A percentile compares a stretch with the other conserved stretches of the same genome.
Conservation (phyloP, 2,888 invertebrate species). For the Leptinotarsa juncta region DNA sequence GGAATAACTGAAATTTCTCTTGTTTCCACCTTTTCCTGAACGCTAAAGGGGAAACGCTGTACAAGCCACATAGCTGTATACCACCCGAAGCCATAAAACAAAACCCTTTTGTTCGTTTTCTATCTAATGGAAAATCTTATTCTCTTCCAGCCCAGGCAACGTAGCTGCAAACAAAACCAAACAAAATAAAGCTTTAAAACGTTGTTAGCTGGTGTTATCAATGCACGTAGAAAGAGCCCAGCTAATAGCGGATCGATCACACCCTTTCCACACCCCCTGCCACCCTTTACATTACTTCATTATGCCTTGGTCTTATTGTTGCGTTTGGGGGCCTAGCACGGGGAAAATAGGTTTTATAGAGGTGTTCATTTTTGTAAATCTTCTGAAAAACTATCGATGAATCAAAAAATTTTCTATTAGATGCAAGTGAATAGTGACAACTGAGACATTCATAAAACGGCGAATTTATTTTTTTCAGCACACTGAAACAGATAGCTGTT, state of each 20-base stretch:
- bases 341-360: not conserved
- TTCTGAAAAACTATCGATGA: no score
- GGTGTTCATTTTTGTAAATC: no score
- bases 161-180: slow-evolving; percentile 42
- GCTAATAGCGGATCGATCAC: slow-evolving; percentile 48
- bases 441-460: no score
- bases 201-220: slow-evolving; percentile 47
- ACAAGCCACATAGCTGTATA: slow-evolving; percentile 17
- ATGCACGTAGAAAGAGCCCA: slow-evolving; percentile 46
- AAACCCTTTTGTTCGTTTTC: slow-evolving; percentile 44
- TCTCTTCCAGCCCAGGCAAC: slow-evolving; percentile 29
- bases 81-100: slow-evolving; percentile 29
- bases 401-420: no score
- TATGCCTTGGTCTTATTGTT: slow-evolving; percentile 48
- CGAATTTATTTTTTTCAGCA: no score
- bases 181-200: slow-evolving; percentile 47
- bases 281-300: slow-evolving; percentile 46
- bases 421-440: no score
- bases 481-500: no score
- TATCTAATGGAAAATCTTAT: slow-evolving; percentile 44
- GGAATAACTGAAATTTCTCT: not conserved
- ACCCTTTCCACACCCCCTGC: slow-evolving; percentile 33
- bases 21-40: not conserved
- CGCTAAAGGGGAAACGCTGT: not conserved
- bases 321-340: not conserved